Base-by-base conservation (phyloP, 64 coral and sea anemone species). In the Porites lutea region DNA sequence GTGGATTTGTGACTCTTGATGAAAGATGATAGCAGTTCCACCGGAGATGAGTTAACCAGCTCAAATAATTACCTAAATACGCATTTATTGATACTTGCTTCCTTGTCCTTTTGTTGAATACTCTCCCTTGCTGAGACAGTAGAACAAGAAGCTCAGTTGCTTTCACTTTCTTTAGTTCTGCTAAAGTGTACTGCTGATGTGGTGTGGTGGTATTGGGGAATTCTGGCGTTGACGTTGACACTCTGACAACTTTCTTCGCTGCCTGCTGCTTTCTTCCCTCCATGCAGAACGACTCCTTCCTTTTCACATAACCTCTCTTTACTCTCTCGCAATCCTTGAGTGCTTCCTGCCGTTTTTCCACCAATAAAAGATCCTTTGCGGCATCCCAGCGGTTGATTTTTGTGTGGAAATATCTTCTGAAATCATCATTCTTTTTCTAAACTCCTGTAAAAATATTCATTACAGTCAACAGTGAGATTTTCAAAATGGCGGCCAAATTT, bases 381-480 rank as follows among this genome's bases (percentile, higher is more conserved):
- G 88, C 65, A 80, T 90, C 88, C 77, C 76, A 90, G 20, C 65
- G 48, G 88, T 90, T 90, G 19, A 90, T 80, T 50, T 81, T 82
- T 51, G 48, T 49, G 16, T 90, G 62, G 20, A 90, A 90, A 43
- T 53, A 68, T 51, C 69, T 72, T 81, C 77, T 63, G 48, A 80
- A 82, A 12, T 79, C 77, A 67, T 90, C 77, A 37, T 90, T 90
- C 48, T 90, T 90, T 51, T 90, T 80, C 20, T 90, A 63, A 21
- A 88, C 52, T 4, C 86, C 86, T 75, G 27, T 73, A 15, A 59
- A 43, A 88, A 88, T 74, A 74, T 47, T n/a, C n/a, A n/a, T n/a
- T n/a, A n/a, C n/a, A n/a, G n/a, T n/a, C n/a, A n/a, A n/a, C n/a
- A n/a, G n/a, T n/a, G n/a, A n/a, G n/a, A n/a, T n/a, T n/a, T n/a